Percentiles rank a stretch among this genome's conserved stretches.
Evolutionary conservation across 2,888 invertebrate genomes (phyloP).

Genomic region (Dermolepida albohirtum): DNA sequence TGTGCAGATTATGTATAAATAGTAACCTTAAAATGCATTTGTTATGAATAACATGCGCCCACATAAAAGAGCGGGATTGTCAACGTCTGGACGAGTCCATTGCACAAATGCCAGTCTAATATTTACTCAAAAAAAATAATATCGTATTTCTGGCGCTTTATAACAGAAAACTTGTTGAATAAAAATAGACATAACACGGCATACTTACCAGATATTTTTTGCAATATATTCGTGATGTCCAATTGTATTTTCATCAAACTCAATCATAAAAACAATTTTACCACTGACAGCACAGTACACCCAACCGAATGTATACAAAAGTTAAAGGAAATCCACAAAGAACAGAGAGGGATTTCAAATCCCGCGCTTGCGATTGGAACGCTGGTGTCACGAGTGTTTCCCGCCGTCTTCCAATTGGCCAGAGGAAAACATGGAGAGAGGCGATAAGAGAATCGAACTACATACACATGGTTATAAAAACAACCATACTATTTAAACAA

Average conservation of each 20-base stretch:
- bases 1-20: constrained; percentile 14
- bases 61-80: constrained; percentile 64
- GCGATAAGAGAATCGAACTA: constrained; percentile 47
- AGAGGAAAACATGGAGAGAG: constrained; percentile 40
- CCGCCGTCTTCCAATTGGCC: constrained; percentile 62
- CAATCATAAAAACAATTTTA: constrained; percentile 69
- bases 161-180: constrained; percentile 61
- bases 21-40: constrained; percentile 37
- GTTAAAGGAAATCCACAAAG: constrained; percentile 61
- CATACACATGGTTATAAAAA: constrained; percentile 57
- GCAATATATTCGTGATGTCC: constrained; percentile 75
- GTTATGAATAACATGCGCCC: constrained; percentile 47
- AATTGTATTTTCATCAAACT: constrained; percentile 77
- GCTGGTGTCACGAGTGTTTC: constrained; percentile 62
- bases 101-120: constrained; percentile 42
- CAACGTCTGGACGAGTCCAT: constrained; percentile 62
- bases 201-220: constrained; percentile 78
- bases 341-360: constrained; percentile 66
- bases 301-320: constrained; percentile 66
- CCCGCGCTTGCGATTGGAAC: constrained; percentile 60
- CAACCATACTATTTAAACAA: constrained; percentile 51
- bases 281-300: constrained; percentile 65
- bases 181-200: constrained; percentile 51
- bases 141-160: constrained; percentile 44
- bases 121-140: constrained; percentile 46